Conservation (phyloP, 1,140 invertebrate species). For the Aphaenogaster ashmeadi region DNA sequence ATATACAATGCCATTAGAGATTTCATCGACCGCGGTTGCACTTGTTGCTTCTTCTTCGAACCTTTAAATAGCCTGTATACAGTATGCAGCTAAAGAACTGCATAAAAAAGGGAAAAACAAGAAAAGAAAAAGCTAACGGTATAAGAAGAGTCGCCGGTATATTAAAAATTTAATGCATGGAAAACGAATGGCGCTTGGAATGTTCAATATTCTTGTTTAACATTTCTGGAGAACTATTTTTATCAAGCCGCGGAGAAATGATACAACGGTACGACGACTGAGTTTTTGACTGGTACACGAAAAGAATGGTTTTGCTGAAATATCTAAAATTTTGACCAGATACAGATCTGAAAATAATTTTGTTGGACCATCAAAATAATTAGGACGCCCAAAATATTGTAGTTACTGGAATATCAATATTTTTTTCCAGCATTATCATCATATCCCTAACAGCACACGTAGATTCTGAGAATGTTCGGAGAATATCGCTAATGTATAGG, state of each 20-base stretch:
- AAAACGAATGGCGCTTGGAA: neutral
- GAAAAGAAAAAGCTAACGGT: neutral
- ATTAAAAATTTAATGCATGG: neutral
- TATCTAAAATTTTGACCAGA: no score
- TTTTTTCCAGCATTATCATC: no score
- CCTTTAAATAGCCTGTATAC: neutral
- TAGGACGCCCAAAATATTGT: no score
- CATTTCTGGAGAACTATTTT: neutral
- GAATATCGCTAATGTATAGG: no score
- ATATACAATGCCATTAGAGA: neutral
- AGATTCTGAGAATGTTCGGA: no score
- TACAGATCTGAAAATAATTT: no score
- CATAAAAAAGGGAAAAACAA: neutral
- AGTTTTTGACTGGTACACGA: neutral
- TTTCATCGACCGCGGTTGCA: neutral
- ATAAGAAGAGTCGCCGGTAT: neutral
- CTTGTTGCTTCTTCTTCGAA: conserved; percentile 21
- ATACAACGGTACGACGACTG: neutral
- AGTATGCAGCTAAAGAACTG: neutral
- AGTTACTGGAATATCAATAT: no score
- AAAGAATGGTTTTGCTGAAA: no score
- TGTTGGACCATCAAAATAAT: no score
- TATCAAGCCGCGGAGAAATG: neutral
- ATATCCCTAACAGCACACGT: no score
- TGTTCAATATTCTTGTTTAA: neutral